Conservation (phyloP, 2,888 invertebrate species). For the Caenorhabditis sp. region DNA sequence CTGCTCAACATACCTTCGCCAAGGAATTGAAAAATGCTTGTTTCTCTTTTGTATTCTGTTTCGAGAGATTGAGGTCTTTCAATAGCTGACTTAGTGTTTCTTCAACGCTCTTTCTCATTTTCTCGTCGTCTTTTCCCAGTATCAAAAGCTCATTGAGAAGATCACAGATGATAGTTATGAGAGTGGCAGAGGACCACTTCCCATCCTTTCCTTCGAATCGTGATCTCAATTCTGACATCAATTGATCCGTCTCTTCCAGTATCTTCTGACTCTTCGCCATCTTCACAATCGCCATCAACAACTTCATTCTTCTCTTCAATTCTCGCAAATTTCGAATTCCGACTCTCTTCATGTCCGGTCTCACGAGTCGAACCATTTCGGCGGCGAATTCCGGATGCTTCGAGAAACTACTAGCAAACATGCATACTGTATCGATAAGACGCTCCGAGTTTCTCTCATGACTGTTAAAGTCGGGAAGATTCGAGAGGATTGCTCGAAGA, state of each 20-base stretch:
- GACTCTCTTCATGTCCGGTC: conserved; percentile 43
- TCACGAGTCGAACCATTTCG: conserved; percentile 44
- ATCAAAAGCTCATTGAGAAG: conserved; percentile 52
- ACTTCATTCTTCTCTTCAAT: conserved; percentile 38
- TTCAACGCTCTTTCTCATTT: conserved; percentile 28
- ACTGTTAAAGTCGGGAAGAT: conserved; percentile 42
- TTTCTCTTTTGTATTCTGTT: conserved; percentile 55
- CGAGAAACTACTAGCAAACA: conserved; percentile 32
- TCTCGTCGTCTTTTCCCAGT: conserved; percentile 43
- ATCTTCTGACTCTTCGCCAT: conserved; percentile 44
- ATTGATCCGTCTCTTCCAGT: conserved; percentile 26
- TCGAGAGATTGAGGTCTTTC: conserved; percentile 41
- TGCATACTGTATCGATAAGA: conserved; percentile 33
- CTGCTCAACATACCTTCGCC: conserved; percentile 34
- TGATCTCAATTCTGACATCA: conserved; percentile 36
- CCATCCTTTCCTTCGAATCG: conserved; percentile 47
- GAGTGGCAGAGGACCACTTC: conserved; percentile 38
- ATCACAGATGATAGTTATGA: conserved; percentile 50
- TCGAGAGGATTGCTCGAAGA: conserved; percentile 14
- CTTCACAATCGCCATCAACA: conserved; percentile 49
- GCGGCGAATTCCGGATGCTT: conserved; percentile 32
- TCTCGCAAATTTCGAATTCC: conserved; percentile 22
- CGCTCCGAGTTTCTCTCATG: conserved; percentile 53
- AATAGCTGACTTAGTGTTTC: conserved; percentile 42
- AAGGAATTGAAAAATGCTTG: conserved; percentile 58